A percentile compares a stretch with the other conserved stretches of the same genome.
phyloP scores from a whole-genome alignment of 2,113 vertebrate genomes.

The Caranx ignobilis region DNA sequence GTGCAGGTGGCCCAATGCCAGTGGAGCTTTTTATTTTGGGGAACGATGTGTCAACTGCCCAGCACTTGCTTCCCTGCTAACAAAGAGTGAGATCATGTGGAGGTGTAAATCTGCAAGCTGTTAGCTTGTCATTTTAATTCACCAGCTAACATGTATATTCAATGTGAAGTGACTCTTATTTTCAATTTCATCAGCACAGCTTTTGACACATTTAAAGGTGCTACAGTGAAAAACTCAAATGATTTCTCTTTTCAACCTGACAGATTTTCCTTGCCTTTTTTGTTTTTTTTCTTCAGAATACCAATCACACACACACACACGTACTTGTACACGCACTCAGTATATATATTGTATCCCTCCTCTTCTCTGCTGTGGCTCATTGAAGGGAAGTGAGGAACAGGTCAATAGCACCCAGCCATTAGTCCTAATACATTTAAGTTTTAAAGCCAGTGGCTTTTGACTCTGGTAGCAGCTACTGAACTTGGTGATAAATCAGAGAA shows the following conservation, averaged over 20 bases:
- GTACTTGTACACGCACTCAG: background rate
- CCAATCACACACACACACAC: background rate
- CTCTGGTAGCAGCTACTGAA: slow-evolving; percentile 20
- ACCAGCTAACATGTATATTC: background rate
- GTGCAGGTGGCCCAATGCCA: slow-evolving; percentile 35
- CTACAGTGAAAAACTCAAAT: slow-evolving; percentile 1
- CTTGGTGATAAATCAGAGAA: slow-evolving; percentile 40
- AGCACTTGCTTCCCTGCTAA: background rate
- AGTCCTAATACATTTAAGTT: slow-evolving; percentile 36
- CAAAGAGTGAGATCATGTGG: slow-evolving; percentile 15
- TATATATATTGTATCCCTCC: slow-evolving; percentile 6
- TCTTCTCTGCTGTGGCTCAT: slow-evolving; percentile 19
- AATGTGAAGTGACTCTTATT: background rate
- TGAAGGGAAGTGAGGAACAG: slow-evolving; percentile 5
- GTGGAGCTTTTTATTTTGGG: slow-evolving; percentile 2
- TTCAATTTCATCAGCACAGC: background rate
- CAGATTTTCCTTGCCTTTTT: background rate
- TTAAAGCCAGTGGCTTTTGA: slow-evolving; percentile 35
- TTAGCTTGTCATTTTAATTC: slow-evolving; percentile 25
- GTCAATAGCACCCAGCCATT: slow-evolving; percentile 38
- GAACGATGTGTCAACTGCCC: slow-evolving; percentile 22
- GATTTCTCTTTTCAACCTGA: background rate
- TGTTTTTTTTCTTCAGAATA: background rate
- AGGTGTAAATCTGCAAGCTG: slow-evolving; percentile 25
- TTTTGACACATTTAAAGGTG: background rate